Percentiles rank a stretch among this genome's conserved stretches.
These are phyloP conservation scores for Masnerella sp. DNA, from an alignment of 2,888 invertebrate genomes.

Conservation along the genomic window DNA sequence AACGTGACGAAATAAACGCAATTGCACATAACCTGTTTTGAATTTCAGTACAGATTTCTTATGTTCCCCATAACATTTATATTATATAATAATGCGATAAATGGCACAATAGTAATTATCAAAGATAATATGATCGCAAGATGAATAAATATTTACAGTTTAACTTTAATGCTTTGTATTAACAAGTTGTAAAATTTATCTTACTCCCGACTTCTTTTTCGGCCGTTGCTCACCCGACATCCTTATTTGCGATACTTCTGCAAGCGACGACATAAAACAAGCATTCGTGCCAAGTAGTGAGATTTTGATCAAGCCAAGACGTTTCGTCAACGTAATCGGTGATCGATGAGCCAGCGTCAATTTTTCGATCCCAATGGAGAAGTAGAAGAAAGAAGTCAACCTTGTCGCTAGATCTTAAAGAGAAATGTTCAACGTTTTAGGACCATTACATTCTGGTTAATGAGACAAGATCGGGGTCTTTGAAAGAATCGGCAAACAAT, in stretches of 20 bases:
- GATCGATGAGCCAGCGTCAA: conserved; percentile 20
- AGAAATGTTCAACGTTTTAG: too few species aligned
- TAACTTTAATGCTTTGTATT: conserved; percentile 43
- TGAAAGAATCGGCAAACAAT: too few species aligned
- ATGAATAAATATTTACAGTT: conserved; percentile 57
- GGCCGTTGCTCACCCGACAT: conserved; percentile 33
- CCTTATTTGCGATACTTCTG: conserved; percentile 14
- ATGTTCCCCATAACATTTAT: too few species aligned
- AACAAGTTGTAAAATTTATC: conserved; percentile 54
- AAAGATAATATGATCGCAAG: conserved; percentile 46
- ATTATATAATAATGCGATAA: conserved; percentile 40
- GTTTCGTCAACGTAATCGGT: conserved; percentile 42
- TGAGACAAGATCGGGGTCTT: too few species aligned
- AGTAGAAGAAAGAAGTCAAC: conserved; percentile 29
- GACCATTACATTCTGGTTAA: too few species aligned
- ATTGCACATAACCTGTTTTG: too few species aligned
- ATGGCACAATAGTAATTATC: conserved; percentile 57
- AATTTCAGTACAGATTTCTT: too few species aligned
- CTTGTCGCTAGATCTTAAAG: too few species aligned
- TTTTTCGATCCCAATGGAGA: conserved; percentile 23
- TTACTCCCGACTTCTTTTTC: conserved; percentile 34
- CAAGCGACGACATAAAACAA: conserved; percentile 37
- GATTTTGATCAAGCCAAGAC: conserved; percentile 29
- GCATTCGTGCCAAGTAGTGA: conserved; percentile 34
- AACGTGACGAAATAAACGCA: too few species aligned